Evolutionary conservation across 2,888 invertebrate genomes (phyloP), one percentile per base, ranked within the genome.

Genomic region (Orthosia gothica): DNA sequence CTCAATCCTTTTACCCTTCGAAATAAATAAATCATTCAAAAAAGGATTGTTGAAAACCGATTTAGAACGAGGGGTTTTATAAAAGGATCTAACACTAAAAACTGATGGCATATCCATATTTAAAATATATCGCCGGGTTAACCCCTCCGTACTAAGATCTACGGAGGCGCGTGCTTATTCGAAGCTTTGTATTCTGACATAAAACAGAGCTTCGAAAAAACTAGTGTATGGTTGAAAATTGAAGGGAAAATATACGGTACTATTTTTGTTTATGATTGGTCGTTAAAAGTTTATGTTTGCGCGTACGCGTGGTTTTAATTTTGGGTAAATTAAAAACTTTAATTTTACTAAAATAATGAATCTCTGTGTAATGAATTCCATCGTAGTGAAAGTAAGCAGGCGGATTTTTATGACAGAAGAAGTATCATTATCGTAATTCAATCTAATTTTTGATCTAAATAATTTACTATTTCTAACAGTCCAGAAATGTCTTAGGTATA

Each of bases 1-100:
- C 65, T 49, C 77, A 79, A 74, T 72, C 68, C 58, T 49, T 68
- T 65, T 69, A 66, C 86, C 84, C 85, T 76, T 69, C 55, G 76
- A 79, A 85, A 73, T 85, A 89, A 91, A 93, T 92, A 93, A 93
- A 92, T 93, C 92, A 92, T 89, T 84, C 83, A 74, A 78, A 88
- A 89, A 89, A 82, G 87, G 83, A 91, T 91, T 92, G 95, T 92
- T 94, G 95, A 95, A 93, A 94, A 93, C 92, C 95, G 93, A 94
- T 95, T 92, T 89, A 89, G 90, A 87, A 89, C 85, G 50, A 76
- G 74, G 74, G 89, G 91, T 88, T 83, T n/a, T 90, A 92, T 90
- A 93, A 93, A 94, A 92, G 85, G 90, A 93, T 93, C 86, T 89
- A 92, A 92, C 92, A 91, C 89, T 91, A 90, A 89, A 89, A 81